Conservation (phyloP, 2,113 vertebrate species). For the Maccullochella peelii region DNA sequence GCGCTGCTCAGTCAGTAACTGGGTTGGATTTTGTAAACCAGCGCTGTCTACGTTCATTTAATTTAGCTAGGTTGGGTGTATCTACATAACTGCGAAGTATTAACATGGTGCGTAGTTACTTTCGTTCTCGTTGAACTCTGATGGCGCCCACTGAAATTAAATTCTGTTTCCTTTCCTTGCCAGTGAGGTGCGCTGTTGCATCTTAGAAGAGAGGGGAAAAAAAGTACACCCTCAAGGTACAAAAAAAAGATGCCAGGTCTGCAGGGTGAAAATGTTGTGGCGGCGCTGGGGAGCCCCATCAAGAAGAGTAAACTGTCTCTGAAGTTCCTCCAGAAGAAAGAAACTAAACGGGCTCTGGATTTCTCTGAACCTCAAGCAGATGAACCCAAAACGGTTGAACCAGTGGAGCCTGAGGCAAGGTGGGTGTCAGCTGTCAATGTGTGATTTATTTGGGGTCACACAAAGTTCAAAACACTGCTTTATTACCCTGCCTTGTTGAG, state of each 20-base stretch:
- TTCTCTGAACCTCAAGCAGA: slow-evolving; percentile 89
- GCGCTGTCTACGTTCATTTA: fast-evolving
- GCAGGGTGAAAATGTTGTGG: slow-evolving; percentile 85
- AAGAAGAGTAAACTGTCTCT: slow-evolving; percentile 93
- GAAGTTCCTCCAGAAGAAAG: slow-evolving; percentile 97
- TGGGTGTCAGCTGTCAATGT: slow-evolving; percentile 63
- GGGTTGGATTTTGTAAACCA: background rate
- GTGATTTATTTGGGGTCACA: background rate
- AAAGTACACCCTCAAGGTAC: background rate
- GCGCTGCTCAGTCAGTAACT: background rate
- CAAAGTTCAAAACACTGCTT: background rate
- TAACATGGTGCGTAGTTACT: slow-evolving; percentile 42
- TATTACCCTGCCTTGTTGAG: background rate
- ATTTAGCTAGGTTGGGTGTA: fast-evolving
- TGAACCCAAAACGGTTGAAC: slow-evolving; percentile 83
- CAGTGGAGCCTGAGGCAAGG: slow-evolving; percentile 86
- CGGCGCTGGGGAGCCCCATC: slow-evolving; percentile 86
- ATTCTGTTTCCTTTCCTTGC: slow-evolving; percentile 13
- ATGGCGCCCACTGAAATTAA: slow-evolving; percentile 54
- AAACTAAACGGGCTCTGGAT: slow-evolving; percentile 93
- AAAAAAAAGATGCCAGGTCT: slow-evolving; percentile 90
- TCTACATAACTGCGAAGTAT: background rate
- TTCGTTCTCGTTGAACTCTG: slow-evolving; percentile 39
- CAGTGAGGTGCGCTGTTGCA: slow-evolving; percentile 66
- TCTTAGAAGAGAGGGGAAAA: slow-evolving; percentile 19